phyloP scores from a whole-genome alignment of 2,888 invertebrate species.

The Laspeyria flexula region DNA sequence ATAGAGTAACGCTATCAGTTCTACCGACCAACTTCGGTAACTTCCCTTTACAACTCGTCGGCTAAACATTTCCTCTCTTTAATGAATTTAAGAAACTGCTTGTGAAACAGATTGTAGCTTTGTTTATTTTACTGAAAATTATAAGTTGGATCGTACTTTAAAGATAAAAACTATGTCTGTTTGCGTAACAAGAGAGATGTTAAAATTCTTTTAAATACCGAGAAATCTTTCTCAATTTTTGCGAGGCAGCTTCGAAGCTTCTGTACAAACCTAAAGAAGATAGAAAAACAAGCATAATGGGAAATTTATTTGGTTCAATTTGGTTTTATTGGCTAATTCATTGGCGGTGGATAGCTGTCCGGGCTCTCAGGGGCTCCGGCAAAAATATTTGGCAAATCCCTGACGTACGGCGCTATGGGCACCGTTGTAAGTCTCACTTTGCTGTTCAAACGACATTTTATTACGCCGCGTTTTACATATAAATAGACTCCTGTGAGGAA shows the following conservation, averaged over 20 bases:
- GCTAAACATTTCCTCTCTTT: constrained; percentile 54
- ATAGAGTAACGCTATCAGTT: constrained; percentile 55
- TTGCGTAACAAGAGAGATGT: constrained; percentile 6
- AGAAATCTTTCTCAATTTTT: constrained; percentile 2
- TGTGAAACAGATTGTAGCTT: constrained; percentile 31
- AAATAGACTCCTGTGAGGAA: constrained; percentile 62
- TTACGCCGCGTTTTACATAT: constrained; percentile 72
- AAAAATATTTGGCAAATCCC: constrained; percentile 70
- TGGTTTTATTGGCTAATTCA: constrained; percentile 84
- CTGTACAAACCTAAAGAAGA: constrained; percentile 55
- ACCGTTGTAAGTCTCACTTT: constrained; percentile 54
- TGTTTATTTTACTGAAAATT: constrained; percentile 38
- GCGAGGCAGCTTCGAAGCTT: constrained; percentile 40
- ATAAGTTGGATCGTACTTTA: constrained; percentile 23
- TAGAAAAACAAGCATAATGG: constrained; percentile 73
- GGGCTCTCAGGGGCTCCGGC: constrained; percentile 47
- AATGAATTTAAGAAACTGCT: constrained; percentile 59
- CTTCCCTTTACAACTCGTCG: constrained; percentile 48
- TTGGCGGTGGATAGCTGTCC: constrained; percentile 69
- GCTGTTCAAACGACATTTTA: constrained; percentile 66
- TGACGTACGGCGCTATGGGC: constrained; percentile 54
- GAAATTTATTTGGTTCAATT: constrained; percentile 82
- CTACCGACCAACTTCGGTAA: constrained; percentile 47
- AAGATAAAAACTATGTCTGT: constrained; percentile 8
- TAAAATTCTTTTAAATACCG: constrained; percentile 5